Conservation (phyloP, 1,140 invertebrate species). For the Drosophila mayri region DNA sequence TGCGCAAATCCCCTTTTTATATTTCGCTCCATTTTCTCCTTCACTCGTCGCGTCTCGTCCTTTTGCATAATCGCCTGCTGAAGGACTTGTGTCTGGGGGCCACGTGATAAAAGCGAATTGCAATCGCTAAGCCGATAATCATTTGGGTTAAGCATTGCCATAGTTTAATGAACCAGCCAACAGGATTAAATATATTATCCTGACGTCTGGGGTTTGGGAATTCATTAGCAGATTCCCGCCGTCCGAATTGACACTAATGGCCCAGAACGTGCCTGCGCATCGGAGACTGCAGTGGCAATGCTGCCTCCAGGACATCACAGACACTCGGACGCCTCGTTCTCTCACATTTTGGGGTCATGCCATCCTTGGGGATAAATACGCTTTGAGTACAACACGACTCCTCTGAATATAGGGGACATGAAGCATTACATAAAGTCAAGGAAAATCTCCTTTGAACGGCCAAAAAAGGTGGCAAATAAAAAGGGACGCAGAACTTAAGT, state of each 20-base stretch:
- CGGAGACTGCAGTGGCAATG: conserved; percentile 26
- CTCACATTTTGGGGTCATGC: conserved; percentile 30
- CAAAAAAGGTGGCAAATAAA: conserved; percentile 17
- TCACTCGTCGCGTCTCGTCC: neutral
- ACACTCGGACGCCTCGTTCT: conserved; percentile 22
- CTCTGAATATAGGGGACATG: conserved; percentile 5
- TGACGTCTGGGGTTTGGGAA: conserved; percentile 14
- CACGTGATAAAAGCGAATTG: conserved; percentile 47
- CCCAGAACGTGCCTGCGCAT: conserved; percentile 59
- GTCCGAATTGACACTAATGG: conserved; percentile 57
- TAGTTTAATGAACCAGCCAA: conserved; percentile 52
- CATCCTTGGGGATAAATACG: conserved; percentile 41
- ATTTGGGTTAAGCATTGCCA: conserved; percentile 46
- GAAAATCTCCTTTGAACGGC: conserved; percentile 39
- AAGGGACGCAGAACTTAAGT: conserved; percentile 26
- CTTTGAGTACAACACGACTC: conserved; percentile 39
- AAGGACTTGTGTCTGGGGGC: conserved; percentile 46
- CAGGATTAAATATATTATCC: conserved; percentile 45
- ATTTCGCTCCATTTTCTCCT: neutral
- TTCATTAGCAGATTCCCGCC: conserved; percentile 43
- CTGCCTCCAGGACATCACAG: conserved; percentile 22
- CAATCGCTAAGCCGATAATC: conserved; percentile 36
- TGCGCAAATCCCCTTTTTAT: conserved; percentile 5
- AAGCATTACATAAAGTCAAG: conserved; percentile 36
- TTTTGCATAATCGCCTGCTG: conserved; percentile 33